These are phyloP conservation scores for Drosophila paramelanica DNA, from an alignment of 2,888 invertebrate genomes.

Conservation along the genomic window DNA sequence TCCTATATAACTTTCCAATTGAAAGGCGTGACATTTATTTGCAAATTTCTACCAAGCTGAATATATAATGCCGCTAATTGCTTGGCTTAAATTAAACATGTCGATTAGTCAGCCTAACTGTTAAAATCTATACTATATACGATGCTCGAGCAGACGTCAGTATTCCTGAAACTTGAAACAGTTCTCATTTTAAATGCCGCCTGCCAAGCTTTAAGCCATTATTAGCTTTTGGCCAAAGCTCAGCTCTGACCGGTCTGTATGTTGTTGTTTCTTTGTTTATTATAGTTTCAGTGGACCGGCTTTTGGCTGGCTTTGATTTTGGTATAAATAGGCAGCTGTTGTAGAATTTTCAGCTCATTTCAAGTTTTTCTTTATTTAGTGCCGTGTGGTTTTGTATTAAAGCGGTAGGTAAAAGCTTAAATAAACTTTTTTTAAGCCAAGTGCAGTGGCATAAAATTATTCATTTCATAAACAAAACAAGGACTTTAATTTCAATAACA, in stretches of 20 bases:
- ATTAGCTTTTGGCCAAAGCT: conserved; percentile 49
- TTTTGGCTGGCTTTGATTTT: conserved; percentile 31
- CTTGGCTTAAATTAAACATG: conserved; percentile 21
- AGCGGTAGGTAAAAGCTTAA: conserved; percentile 50
- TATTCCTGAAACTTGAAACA: conserved; percentile 1
- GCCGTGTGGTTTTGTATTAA: conserved; percentile 37
- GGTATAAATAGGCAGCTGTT: conserved; percentile 69
- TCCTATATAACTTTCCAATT: conserved; percentile 22
- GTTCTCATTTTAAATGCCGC: conserved; percentile 1
- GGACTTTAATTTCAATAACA: background rate
- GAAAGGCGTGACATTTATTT: conserved; percentile 40
- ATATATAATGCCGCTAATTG: conserved; percentile 47
- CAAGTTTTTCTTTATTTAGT: conserved; percentile 63
- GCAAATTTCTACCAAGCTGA: conserved; percentile 9
- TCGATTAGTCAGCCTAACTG: conserved; percentile 45
- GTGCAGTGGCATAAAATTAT: conserved; percentile 27
- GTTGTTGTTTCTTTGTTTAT: conserved; percentile 25
- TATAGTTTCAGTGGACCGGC: conserved; percentile 36
- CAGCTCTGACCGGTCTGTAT: conserved; percentile 42
- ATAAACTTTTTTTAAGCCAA: background rate
- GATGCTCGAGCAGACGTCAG: background rate
- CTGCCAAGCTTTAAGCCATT: conserved; percentile 21
- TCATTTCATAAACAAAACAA: background rate
- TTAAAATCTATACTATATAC: background rate
- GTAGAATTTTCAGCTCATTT: conserved; percentile 78